Base-by-base conservation (phyloP, 2,888 invertebrate genomes). In the Aleiodes leptofemur region DNA sequence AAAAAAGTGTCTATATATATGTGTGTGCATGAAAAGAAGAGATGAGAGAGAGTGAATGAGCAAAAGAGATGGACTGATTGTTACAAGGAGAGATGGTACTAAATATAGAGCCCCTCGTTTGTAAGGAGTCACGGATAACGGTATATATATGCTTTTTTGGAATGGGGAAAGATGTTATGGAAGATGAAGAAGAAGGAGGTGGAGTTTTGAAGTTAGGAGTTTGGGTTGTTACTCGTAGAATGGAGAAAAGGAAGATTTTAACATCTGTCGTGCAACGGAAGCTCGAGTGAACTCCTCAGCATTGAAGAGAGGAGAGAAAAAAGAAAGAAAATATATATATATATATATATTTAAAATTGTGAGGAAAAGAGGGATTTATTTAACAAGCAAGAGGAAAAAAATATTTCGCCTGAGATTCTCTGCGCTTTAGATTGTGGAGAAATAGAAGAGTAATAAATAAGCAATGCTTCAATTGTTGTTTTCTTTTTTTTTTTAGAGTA, bases 281-380 rank as follows among this genome's bases (percentile, higher is more conserved):
- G 70, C 70, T 75, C 59, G 50, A 70, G 76, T 69, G 55, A 59
- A 72, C 72, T 77, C 69, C 72, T 74, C 69, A 73, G 71, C 69
- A 34, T 59, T 66, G 69, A 73, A 76, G 51, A 56, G 23, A 38
- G 11, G 55, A 77, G 6, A 34, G 51, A 56, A n/a, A 23, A 23
- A 61, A 77, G 2, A 23, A 23, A 2, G 2, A 23, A 23, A 23
- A 23, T 23, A 23, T 23, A 23, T 23, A 23, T 23, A 23, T 23
- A 23, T 23, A 23, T 23, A 23, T 23, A 23, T 23, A 61, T 16
- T 38, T 50, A 34, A 57, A 50, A 43, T 43, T 8, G 43, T 43
- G 11, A 59, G 43, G 53, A 43, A 64, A 43, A 69, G 68, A 34
- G 48, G n/a, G 23, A n/a, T 59, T 29, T 29, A 29, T 59, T 29